Evolutionary conservation across 2,797 vertebrate species (phyloP).

Genomic region (Tenualosa ilisha): DNA sequence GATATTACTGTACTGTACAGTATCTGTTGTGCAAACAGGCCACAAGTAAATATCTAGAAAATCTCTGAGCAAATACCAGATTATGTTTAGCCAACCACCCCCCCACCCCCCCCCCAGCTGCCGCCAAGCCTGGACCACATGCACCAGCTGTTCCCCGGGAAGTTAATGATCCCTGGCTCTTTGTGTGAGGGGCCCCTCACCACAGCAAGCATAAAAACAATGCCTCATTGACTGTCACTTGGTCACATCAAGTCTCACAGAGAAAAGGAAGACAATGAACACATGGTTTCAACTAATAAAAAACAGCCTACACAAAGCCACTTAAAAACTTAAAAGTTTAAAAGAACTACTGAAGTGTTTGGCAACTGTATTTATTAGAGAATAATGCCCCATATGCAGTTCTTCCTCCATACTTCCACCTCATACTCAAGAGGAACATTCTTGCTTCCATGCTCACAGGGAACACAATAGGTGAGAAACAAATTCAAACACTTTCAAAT

Average conservation of each 20-base stretch:
- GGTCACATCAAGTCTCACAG: background rate
- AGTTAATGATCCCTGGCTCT: conserved; percentile 23
- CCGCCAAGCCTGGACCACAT: background rate
- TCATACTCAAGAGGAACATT: background rate
- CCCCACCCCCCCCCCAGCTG: conserved; percentile 11
- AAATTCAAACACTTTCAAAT: background rate
- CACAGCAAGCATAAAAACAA: conserved; percentile 11
- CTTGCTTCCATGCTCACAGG: background rate
- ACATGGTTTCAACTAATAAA: background rate
- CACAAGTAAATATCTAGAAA: conserved; percentile 4
- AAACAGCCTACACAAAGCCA: background rate
- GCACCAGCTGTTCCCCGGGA: conserved; percentile 8
- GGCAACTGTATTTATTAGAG: background rate
- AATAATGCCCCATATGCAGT: background rate
- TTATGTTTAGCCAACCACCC: conserved; percentile 24
- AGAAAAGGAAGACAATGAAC: conserved; percentile 10
- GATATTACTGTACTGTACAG: background rate
- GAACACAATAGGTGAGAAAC: background rate
- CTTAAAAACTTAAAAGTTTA: background rate
- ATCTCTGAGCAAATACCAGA: conserved; percentile 23
- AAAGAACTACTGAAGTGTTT: background rate
- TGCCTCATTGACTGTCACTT: conserved; percentile 4
- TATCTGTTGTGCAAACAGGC: background rate
- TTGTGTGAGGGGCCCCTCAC: conserved; percentile 20
- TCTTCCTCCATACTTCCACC: background rate